Base-by-base conservation (phyloP, 2,113 vertebrate genomes). In the Nesogale talazaci region DNA sequence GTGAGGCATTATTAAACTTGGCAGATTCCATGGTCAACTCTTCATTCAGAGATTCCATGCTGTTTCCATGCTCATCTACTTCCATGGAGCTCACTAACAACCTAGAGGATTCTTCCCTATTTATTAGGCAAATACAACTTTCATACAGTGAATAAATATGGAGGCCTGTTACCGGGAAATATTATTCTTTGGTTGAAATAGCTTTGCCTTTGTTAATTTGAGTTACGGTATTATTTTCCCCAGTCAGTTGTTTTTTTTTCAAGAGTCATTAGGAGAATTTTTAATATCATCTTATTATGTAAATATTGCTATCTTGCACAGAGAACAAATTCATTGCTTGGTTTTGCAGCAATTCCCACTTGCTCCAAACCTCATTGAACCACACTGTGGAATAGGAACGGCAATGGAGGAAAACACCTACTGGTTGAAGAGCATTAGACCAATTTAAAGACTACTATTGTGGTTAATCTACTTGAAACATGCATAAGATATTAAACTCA, bases 381-480 rank as follows among this genome's bases (percentile, higher is more conserved):
- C 56, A 42, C 31, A 31, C 14, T 16, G 10, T 88, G 27, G 69
- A 88, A 95, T 14, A 67, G 63, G 61, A 92, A 78, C 14, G 81
- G 17, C 5, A 20, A 59, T 59, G 36, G 57, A 87, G 6, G 31
- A 31, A 88, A 90, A 86, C 10, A 91, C 69, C 70, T 89, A 89
- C 75, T 77, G 65, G 31, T 0, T 31, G 83, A 46, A 65, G 84
- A 90, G 65, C 65, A 38, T 67, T 40, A 67, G 83, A 65, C 17
- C 65, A 90, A 83, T 93, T 91, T 83, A 81, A 72, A 76, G 59
- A 91, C 40, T 67, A 61, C 11, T 3, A 46, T 31, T 82, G 46
- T 6, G 87, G 79, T 69, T 84, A 67, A 80, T 95, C 76, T 92
- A 77, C 82, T 88, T 88, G 86, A 90, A 92, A 94, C 52, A 86